Conservation (phyloP, 2,888 invertebrate species). For the Drosophila merina region DNA sequence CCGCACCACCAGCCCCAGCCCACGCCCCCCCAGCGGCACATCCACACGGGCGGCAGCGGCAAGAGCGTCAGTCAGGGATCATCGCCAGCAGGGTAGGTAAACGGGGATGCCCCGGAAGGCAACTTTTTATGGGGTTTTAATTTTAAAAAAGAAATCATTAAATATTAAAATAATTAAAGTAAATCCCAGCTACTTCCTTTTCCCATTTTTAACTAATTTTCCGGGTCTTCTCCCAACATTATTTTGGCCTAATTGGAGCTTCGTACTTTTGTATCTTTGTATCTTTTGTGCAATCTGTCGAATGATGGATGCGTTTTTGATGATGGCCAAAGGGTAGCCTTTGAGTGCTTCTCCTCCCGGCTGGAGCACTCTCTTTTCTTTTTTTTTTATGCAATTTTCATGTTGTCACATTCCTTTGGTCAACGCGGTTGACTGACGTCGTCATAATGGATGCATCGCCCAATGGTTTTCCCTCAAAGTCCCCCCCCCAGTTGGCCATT, state of each 20-base stretch:
- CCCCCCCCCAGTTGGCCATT: conserved; percentile 27
- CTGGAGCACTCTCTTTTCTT: conserved; percentile 32
- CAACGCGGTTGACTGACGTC: conserved; percentile 55
- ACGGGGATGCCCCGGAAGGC: background rate
- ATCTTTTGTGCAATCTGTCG: conserved; percentile 36
- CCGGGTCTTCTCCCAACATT: conserved; percentile 19
- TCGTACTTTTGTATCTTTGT: conserved; percentile 5
- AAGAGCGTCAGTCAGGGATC: conserved; percentile 83
- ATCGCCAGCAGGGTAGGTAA: conserved; percentile 82
- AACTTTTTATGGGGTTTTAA: too few relatives aligned
- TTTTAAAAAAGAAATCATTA: background rate
- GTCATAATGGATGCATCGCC: conserved; percentile 59
- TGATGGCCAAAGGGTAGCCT: conserved; percentile 22
- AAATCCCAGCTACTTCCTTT: background rate
- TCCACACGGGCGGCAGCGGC: conserved; percentile 59
- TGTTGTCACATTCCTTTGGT: conserved; percentile 71
- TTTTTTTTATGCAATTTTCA: conserved; percentile 37
- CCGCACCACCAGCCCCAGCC: conserved; percentile 81
- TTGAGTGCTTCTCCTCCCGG: conserved; percentile 8
- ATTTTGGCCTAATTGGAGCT: conserved; percentile 38
- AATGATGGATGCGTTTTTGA: conserved; percentile 68
- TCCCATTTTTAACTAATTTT: background rate
- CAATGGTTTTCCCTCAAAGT: conserved; percentile 7
- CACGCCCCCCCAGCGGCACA: conserved; percentile 75
- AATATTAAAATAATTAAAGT: background rate